phyloP scores from a whole-genome alignment of 2,113 vertebrate genomes.

The Poecilia latipinna region DNA sequence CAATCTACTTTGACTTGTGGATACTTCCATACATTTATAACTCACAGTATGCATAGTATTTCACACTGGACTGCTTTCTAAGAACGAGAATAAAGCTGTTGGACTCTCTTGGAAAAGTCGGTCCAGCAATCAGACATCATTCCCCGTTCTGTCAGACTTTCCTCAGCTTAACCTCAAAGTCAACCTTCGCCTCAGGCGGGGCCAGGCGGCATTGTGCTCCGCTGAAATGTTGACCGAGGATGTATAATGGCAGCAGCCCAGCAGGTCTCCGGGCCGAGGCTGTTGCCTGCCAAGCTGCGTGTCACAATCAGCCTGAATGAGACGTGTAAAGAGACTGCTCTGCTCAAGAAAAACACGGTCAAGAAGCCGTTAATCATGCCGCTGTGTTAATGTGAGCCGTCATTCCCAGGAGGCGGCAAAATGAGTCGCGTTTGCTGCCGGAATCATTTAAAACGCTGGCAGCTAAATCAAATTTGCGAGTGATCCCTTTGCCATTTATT shows the following conservation, averaged over 20 bases:
- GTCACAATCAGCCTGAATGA: constrained; percentile 28
- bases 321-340: constrained; percentile 22
- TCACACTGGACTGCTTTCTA: constrained; percentile 1
- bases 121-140: constrained; percentile 34
- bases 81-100: neutral
- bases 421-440: neutral
- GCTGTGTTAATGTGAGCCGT: neutral
- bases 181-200: constrained; percentile 39
- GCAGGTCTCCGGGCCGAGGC: constrained; percentile 39
- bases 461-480: constrained; percentile 11
- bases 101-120: neutral
- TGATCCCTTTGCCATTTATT: constrained; percentile 8
- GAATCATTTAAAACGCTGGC: neutral
- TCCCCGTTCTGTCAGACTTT: constrained; percentile 27
- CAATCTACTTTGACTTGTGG: neutral
- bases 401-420: constrained; percentile 4
- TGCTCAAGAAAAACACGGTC: constrained; percentile 5
- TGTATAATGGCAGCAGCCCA: constrained; percentile 53
- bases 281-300: constrained; percentile 37
- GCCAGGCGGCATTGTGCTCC: constrained; percentile 27
- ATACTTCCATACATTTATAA: neutral
- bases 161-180: constrained; percentile 42
- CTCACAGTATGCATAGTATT: neutral
- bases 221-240: constrained; percentile 58
- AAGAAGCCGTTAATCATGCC: neutral